Evolutionary conservation across 1,140 invertebrate genomes (phyloP).

Genomic region (Drosophila orena): DNA sequence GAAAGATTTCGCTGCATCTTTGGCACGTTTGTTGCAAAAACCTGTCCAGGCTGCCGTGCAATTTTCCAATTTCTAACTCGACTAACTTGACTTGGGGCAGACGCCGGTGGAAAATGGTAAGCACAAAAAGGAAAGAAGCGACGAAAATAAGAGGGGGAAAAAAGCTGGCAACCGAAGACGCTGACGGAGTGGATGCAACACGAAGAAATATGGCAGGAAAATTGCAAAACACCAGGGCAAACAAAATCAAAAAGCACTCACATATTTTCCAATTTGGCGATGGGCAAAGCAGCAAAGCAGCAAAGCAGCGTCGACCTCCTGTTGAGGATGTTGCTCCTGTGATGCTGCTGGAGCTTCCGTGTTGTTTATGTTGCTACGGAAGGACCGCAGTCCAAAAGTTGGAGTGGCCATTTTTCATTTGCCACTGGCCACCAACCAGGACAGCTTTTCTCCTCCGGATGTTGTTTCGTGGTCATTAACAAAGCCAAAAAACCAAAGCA

Average conservation of each 20-base stretch:
- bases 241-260: conserved; percentile 67
- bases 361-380: conserved; percentile 21
- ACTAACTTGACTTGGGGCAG: conserved; percentile 41
- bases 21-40: conserved; percentile 50
- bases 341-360: neutral
- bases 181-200: conserved; percentile 25
- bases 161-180: conserved; percentile 12
- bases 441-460: conserved; percentile 17
- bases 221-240: conserved; percentile 44
- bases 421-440: conserved; percentile 32
- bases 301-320: conserved; percentile 4
- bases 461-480: conserved; percentile 39
- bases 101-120: conserved; percentile 37
- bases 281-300: conserved; percentile 11
- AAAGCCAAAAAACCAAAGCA: conserved; percentile 2
- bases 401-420: conserved; percentile 53
- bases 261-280: conserved; percentile 79
- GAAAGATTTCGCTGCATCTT: conserved; percentile 62
- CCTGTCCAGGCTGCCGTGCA: conserved; percentile 54
- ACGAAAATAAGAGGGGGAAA: neutral
- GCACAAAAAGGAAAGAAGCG: conserved; percentile 28
- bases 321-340: neutral
- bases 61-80: conserved; percentile 79
- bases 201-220: conserved; percentile 70
- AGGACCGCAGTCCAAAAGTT: conserved; percentile 19